Percentiles rank a stretch among this genome's conserved stretches.
phyloP scores from a whole-genome alignment of 2,888 invertebrate species.

The Drosophila histrio region DNA sequence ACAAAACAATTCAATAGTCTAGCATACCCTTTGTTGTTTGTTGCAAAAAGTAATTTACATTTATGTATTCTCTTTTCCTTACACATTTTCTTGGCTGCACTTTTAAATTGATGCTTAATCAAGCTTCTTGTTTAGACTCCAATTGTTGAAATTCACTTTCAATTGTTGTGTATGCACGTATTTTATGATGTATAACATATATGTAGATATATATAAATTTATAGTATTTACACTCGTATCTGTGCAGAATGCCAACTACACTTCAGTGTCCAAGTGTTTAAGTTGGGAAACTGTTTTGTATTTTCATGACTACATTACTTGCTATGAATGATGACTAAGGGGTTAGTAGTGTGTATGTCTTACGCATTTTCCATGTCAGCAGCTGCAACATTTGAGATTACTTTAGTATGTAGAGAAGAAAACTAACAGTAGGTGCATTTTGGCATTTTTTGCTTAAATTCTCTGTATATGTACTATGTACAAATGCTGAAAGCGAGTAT shows the following conservation, averaged over 20 bases:
- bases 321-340: background rate
- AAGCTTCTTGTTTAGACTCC: background rate
- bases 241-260: conserved; percentile 14
- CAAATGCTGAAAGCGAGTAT: background rate
- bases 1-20: background rate
- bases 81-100: background rate
- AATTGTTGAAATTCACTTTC: background rate
- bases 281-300: conserved; percentile 27
- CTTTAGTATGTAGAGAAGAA: background rate
- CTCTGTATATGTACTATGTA: background rate
- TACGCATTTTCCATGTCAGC: conserved; percentile 55
- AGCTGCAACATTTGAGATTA: conserved; percentile 44
- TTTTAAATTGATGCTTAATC: conserved; percentile 3
- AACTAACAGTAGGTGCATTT: background rate
- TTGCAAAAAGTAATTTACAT: background rate
- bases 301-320: conserved; percentile 27
- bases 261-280: conserved; percentile 3
- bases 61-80: background rate
- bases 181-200: background rate
- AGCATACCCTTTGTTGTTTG: background rate
- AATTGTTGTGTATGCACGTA: background rate
- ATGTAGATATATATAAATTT: background rate
- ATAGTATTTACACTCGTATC: no score
- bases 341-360: background rate
- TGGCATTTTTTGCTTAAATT: background rate